Conservation (phyloP, 2,113 vertebrate genomes). For the Turdus rufiventris region DNA sequence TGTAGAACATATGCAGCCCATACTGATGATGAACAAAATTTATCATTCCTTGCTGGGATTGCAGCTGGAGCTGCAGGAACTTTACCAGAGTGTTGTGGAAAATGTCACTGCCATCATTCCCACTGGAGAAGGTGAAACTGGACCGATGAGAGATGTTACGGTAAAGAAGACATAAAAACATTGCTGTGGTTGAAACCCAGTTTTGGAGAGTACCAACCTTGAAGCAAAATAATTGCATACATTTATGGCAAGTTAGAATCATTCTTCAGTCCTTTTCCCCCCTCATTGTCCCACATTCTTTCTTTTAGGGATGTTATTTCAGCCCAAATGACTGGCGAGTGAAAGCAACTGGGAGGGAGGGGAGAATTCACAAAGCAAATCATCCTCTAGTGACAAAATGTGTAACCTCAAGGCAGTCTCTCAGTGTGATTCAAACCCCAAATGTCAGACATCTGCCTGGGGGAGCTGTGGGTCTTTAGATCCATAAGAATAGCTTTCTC, state of each 20-base stretch:
- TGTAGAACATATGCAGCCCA: conserved; percentile 32
- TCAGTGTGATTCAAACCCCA: not conserved
- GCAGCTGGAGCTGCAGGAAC: conserved; percentile 55
- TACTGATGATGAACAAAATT: conserved; percentile 62
- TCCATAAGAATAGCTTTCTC: not conserved
- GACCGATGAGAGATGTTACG: conserved; percentile 43
- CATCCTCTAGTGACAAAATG: not conserved
- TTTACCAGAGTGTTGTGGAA: conserved; percentile 35
- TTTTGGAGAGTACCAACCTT: not conserved
- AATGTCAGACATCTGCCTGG: not conserved
- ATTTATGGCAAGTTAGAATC: not conserved
- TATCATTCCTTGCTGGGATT: conserved; percentile 42
- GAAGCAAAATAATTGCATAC: not conserved
- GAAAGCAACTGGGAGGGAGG: not conserved
- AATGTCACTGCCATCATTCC: conserved; percentile 49
- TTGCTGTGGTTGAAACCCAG: not conserved
- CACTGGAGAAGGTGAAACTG: conserved; percentile 41
- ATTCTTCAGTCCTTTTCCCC: not conserved
- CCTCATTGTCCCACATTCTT: not conserved
- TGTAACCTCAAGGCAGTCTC: not conserved
- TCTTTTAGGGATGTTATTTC: not conserved
- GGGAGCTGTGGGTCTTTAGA: not conserved
- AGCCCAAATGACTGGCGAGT: not conserved
- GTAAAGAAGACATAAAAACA: not conserved
- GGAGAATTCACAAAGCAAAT: not conserved